Percentiles rank a stretch among this genome's conserved stretches.
Evolutionary conservation across 2,888 invertebrate species (phyloP).

Genomic region (Pterostichus madidus): DNA sequence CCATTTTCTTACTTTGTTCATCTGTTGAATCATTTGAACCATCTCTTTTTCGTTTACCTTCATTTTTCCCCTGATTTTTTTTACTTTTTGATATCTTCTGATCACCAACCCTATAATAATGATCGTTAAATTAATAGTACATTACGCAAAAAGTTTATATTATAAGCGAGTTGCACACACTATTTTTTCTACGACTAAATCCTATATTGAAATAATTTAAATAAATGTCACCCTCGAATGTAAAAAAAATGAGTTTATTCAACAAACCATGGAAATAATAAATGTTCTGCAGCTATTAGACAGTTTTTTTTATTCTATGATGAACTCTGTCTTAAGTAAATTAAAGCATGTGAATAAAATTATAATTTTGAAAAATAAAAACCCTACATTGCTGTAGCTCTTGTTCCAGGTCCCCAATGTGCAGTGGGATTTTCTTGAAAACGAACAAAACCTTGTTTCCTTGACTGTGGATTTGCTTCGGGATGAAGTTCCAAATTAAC

Average conservation of each 20-base stretch:
- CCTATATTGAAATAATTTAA: too few relatives aligned
- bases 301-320: too few relatives aligned
- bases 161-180: not conserved
- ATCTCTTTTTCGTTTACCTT: constrained; percentile 81
- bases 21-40: constrained; percentile 68
- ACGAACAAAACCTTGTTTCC: constrained; percentile 85
- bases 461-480: constrained; percentile 90
- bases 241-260: too few relatives aligned
- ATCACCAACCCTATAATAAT: constrained; percentile 80
- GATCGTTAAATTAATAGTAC: not conserved
- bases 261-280: too few relatives aligned
- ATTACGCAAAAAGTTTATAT: not conserved
- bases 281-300: too few relatives aligned
- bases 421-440: constrained; percentile 93
- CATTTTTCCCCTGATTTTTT: constrained; percentile 87
- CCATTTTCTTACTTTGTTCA: constrained; percentile 51
- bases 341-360: too few relatives aligned
- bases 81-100: constrained; percentile 81
- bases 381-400: constrained; percentile 87
- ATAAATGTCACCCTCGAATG: too few relatives aligned
- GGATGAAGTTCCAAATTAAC: constrained; percentile 81
- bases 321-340: too few relatives aligned
- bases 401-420: constrained; percentile 95
- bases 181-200: too few relatives aligned
- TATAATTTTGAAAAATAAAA: not conserved